Evolutionary conservation across 2,113 vertebrate species (phyloP), one percentile per base, ranked within the genome.

Genomic region (Perca schrenkii): DNA sequence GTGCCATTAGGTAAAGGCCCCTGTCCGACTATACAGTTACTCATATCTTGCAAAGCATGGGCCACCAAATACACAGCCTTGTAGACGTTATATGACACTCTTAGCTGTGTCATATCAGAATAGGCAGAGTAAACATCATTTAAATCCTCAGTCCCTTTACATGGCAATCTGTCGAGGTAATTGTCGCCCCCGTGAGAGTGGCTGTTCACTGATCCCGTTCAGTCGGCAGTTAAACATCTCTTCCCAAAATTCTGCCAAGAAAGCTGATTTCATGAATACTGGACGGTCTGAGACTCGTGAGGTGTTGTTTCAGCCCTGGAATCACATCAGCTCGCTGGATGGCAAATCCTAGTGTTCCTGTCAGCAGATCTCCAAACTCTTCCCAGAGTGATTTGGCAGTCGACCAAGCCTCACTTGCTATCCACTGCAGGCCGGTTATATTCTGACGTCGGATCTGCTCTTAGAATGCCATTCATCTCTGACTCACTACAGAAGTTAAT

Each of bases 51-150:
- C 74, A 96, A 87, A n/a, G 95, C 93, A 73, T 95, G 84, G 21
- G 95, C 94, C 54, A 95, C 84, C 21, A 95, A 74, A 84, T 96
- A 92, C 10, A 95, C 91, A 14, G 94, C 95, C 74, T 95, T 95
- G 71, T 96, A 43, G 40, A 43, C 40, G 11, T 43, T 43, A 11
- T 43, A 43, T 43, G 40, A 43, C 40, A 43, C 40, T 36, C 94
- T 90, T 54, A 94, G 83, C 80, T 95, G 89, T 47, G 93, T 92
- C 57, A 95, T 90, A 76, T 95, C 94, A 66, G 86, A 82, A 74
- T 90, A 95, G 19, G 88, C 46, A 28, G 93, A 91, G 79, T 91
- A 89, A 64, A 94, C 79, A 31, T 89, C 52, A 11, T 79, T 65
- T 65, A 94, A 88, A 80, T 62, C 76, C 69, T 95, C 94, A 4